Evolutionary conservation across 1,140 invertebrate genomes (phyloP), one percentile per base, ranked within the genome.

Genomic region (Dendrolimus punctatus): DNA sequence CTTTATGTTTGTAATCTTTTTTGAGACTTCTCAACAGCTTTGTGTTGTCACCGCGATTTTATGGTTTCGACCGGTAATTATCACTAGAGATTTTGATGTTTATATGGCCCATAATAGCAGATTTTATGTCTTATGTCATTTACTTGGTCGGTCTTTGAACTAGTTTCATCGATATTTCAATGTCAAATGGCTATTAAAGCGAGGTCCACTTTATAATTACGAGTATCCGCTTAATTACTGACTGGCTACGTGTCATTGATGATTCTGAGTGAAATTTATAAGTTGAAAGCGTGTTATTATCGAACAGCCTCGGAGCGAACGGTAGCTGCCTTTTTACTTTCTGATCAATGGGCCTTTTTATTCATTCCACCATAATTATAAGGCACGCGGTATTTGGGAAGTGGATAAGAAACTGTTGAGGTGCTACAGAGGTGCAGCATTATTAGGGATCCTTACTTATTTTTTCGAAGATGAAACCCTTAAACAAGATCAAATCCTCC

Each of bases 1-100:
- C 65, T 67, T 67, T 64, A 64, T 46, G 66, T 60, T 72, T 62
- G 61, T 62, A 50, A 51, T 58, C 42, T 47, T 42, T 55, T 54
- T 52, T 40, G 40, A 49, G 51, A 39, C 39, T 65, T 60, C 53
- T n/a, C 51, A 59, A 67, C 41, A 50, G 57, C 55, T 72, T 69
- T 78, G 70, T 74, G 71, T 60, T 71, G 68, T 73, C 65, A 66
- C 62, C 61, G 64, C 65, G 59, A 70, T 77, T 78, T 77, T 73
- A 76, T 73, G 72, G 67, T 72, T 40, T 44, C 51, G 60, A 59
- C 56, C 52, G 43, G 53, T 68, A 63, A 71, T 71, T 69, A 70
- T 68, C 51, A 55, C 9, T 43, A 51, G 53, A 62, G 60, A 57
- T 60, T 69, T 43, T 47, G 53, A 56, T 52, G 52, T 70, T 68